Evolutionary conservation across 2,113 vertebrate species (phyloP).

Genomic region (Amphiprion percula): DNA sequence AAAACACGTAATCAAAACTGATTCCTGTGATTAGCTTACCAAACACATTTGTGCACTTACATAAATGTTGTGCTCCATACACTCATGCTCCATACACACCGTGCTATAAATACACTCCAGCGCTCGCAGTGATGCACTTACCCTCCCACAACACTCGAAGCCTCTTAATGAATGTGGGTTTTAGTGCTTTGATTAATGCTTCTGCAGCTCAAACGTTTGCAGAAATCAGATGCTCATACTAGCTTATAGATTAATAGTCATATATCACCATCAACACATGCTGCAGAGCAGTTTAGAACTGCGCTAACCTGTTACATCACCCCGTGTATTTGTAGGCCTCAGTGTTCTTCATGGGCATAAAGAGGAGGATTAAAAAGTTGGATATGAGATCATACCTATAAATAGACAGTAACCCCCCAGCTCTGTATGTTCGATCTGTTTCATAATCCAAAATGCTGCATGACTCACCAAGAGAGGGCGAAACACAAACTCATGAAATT

Average conservation of each 20-base stretch:
- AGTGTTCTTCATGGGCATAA: constrained; percentile 53
- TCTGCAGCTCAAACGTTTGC: constrained; percentile 23
- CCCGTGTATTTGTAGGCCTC: constrained; percentile 29
- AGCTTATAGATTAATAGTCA: constrained; percentile 48
- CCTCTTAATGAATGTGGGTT: constrained; percentile 46
- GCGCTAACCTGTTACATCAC: constrained; percentile 73
- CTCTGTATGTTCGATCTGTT: constrained; percentile 69
- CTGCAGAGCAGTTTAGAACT: constrained; percentile 24
- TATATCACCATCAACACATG: constrained; percentile 55
- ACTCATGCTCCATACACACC: constrained; percentile 1
- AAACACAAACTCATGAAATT: constrained; percentile 29
- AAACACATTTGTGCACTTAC: not conserved
- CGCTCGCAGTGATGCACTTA: constrained; percentile 22
- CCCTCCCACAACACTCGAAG: constrained; percentile 18
- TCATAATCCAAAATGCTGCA: constrained; percentile 70
- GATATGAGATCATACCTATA: constrained; percentile 75
- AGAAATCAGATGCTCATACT: constrained; percentile 49
- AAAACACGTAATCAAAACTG: constrained; percentile 46
- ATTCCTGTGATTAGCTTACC: constrained; percentile 19
- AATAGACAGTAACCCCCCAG: constrained; percentile 67
- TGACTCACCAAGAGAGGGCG: constrained; percentile 60
- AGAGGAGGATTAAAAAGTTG: constrained; percentile 79
- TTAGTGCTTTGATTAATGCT: constrained; percentile 47
- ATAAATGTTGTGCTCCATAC: not conserved
- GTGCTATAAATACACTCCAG: constrained; percentile 32